Conservation (phyloP, 2,797 vertebrate species). For the Furcifer pardalis region DNA sequence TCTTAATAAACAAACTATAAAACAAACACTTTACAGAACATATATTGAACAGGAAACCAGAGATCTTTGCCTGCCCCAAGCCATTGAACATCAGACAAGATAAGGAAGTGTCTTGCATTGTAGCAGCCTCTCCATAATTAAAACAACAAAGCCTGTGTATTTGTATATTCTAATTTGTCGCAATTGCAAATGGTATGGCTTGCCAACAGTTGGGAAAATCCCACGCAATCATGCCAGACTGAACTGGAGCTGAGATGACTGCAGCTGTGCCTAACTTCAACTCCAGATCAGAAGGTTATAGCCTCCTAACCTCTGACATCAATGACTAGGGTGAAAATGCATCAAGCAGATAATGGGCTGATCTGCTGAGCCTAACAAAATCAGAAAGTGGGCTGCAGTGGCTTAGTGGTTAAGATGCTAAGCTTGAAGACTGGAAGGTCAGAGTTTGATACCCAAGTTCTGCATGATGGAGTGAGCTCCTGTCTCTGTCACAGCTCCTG, state of each 20-base stretch:
- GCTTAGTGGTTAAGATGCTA: too few relatives aligned
- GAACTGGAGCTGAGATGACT: background rate
- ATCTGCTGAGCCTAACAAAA: background rate
- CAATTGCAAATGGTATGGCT: background rate
- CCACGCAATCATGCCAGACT: background rate
- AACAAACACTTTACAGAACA: background rate
- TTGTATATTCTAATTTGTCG: background rate
- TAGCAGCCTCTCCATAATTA: background rate
- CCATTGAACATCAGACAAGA: background rate
- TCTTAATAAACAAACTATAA: background rate
- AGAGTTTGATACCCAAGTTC: too few relatives aligned
- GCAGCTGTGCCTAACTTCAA: background rate
- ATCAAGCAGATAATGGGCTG: background rate
- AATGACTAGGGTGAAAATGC: background rate
- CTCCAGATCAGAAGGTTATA: background rate
- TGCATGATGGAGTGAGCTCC: too few relatives aligned
- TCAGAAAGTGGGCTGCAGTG: background rate
- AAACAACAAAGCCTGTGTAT: background rate
- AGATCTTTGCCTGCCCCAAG: background rate
- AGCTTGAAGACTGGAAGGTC: too few relatives aligned
- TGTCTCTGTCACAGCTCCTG: too few relatives aligned
- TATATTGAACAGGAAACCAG: background rate
- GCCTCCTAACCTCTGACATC: background rate
- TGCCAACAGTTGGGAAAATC: background rate
- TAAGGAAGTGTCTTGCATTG: background rate